Base-by-base conservation (phyloP, 2,888 invertebrate species). In the Aproaerema taeniolella region DNA sequence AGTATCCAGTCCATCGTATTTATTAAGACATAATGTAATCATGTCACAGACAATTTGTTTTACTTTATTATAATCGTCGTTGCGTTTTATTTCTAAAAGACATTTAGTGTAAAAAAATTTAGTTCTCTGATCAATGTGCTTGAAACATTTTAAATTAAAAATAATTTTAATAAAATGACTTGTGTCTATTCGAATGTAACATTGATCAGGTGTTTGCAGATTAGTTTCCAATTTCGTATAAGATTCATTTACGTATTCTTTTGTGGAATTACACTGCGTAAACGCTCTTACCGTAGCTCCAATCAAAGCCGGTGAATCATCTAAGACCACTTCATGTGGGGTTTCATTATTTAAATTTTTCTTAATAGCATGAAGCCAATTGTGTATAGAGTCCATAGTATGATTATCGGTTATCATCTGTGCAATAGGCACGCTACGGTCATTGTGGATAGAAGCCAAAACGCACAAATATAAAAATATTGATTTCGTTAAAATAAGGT, bases 291-390 rank as follows among this genome's bases (percentile, higher is more conserved):
- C 46, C 13, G 33, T 2, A 12, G 46, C 43, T 12, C 46, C 43
- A 16, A 41, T 46, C 16, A 46, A 28, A 12, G 46, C 46, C 13
- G 41, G 28, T 8, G 41, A 43, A 29, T 46, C 41, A 25, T 46
- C 39, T 11, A 39, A 31, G 12, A 36, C 20, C 4, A 41, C 39
- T 32, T 46, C 41, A 41, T 46, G 16, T 8, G 43, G 41, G 12
- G 30, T 7, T 13, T 12, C 6, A 31, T 43, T 39, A 8, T 37
- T 31, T n/a, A n/a, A n/a, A n/a, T n/a, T n/a, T 36, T 41, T 37
- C 14, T 9, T 20, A 32, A 35, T 41, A 11, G 41, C 20, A n/a
- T 35, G 2, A 11, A 45, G 31, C 45, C 45, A 45, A 7, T 40
- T 37, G 10, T n/a, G 15, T 31, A 45, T 42, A 9, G 42, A 15